Evolutionary conservation across 2,113 vertebrate genomes (phyloP), one percentile per base, ranked within the genome.

Genomic region (Canis aureus): DNA sequence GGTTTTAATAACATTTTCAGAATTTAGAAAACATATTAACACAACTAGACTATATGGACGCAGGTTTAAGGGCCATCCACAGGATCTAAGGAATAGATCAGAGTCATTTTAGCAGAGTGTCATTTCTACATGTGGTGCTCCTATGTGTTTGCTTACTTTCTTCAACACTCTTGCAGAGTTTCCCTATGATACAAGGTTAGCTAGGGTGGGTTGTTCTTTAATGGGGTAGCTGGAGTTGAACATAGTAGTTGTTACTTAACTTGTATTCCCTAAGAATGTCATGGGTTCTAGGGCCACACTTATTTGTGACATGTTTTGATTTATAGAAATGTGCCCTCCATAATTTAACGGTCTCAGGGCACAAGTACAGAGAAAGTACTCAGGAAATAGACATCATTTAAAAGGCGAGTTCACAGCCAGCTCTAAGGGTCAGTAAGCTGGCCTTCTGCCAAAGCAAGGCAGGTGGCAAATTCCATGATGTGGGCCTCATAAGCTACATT

Each of bases 321-420:
- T 93, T 91, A 85, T 3, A 78, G 71, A 95, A 83, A 5, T 15
- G 9, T 79, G 35, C 2, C 83, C n/a, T 76, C 82, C 10, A 1
- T 82, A 85, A 94, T 67, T 89, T 93, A 95, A 78, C 81, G 92
- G 51, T 91, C 81, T 96, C 43, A 6, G 49, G 60, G 53, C 55
- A 91, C 20, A 51, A 74, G 79, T 35, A 74, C 55, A 91, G n/a
- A 94, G 81, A 97, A 94, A 88, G 69, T 66, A 92, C 35, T 66
- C 57, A 89, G 55, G 55, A 88, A 80, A 87, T 59, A 96, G 12
- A 49, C 43, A 82, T 57, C 57, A 92, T 66, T 94, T 91, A 74
- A 94, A 95, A 97, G 93, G 91, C 82, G 60, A 93, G 71, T 79
- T 94, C 53, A 8, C 53, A 89, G 38, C 25, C 85, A 83, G 62